These are phyloP conservation scores for Heliangelus exortis DNA, from an alignment of 2,797 vertebrate genomes.

Conservation along the genomic window DNA sequence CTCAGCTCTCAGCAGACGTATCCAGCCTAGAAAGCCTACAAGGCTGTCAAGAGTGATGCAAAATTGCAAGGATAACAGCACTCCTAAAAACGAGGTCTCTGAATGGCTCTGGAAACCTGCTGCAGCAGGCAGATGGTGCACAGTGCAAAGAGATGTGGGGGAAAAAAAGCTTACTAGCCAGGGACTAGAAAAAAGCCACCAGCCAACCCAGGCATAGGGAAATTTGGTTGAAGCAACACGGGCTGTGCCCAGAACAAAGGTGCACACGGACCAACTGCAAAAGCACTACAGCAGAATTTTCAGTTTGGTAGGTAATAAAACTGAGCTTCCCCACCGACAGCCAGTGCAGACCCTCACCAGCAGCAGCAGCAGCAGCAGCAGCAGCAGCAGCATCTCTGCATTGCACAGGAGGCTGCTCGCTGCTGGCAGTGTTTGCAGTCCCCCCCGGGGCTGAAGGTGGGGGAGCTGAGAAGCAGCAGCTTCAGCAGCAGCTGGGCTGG, in stretches of 20 bases:
- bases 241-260: neutral
- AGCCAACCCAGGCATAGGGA: neutral
- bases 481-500: neutral
- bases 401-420: accelerated
- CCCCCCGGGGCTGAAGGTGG: accelerated
- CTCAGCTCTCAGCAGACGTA: neutral
- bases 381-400: neutral
- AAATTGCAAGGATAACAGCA: neutral
- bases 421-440: neutral
- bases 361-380: accelerated
- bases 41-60: neutral
- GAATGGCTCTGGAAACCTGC: neutral
- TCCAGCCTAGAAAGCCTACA: neutral
- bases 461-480: neutral
- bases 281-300: neutral
- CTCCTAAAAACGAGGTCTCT: neutral
- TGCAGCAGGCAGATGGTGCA: neutral
- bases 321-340: neutral
- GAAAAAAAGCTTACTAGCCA: neutral
- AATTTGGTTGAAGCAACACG: neutral
- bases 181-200: neutral
- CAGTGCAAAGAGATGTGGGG: neutral
- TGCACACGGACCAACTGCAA: neutral
- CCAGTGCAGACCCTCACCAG: neutral
- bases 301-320: neutral